These are phyloP conservation scores for Trachymyrmex cornetzi DNA, from an alignment of 1,140 invertebrate species.

Conservation along the genomic window DNA sequence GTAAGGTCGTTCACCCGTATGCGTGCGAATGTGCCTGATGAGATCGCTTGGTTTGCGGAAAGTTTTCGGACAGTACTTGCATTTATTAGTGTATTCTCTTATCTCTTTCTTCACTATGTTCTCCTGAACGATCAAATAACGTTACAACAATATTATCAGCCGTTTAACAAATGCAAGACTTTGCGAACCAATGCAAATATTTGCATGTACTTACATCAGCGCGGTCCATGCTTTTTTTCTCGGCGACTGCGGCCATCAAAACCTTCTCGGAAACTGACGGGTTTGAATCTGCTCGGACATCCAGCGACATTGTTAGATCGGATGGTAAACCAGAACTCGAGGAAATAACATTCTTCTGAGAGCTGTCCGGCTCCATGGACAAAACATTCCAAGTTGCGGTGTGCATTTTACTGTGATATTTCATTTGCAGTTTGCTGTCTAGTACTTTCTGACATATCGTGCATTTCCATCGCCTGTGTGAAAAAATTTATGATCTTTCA, in stretches of 20 bases:
- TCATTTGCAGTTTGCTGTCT: slow-evolving; percentile 69
- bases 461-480: slow-evolving; percentile 70
- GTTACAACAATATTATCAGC: not conserved
- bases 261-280: slow-evolving; percentile 87
- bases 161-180: not conserved
- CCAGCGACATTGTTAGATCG: not conserved
- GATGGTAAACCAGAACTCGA: slow-evolving; percentile 33
- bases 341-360: slow-evolving; percentile 61
- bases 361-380: slow-evolving; percentile 65
- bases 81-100: slow-evolving; percentile 86
- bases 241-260: slow-evolving; percentile 85
- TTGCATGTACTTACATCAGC: slow-evolving; percentile 55
- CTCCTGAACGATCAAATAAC: slow-evolving; percentile 34
- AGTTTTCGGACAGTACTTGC: slow-evolving; percentile 87
- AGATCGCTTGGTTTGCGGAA: slow-evolving; percentile 88
- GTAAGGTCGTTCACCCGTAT: slow-evolving; percentile 91
- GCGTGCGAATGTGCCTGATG: slow-evolving; percentile 87
- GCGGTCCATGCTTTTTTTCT: slow-evolving; percentile 78
- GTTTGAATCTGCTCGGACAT: slow-evolving; percentile 64
- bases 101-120: slow-evolving; percentile 67
- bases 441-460: slow-evolving; percentile 71
- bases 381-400: slow-evolving; percentile 60
- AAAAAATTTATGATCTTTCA: not conserved
- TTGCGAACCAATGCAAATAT: not conserved
- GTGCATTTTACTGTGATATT: slow-evolving; percentile 72